These are phyloP conservation scores for Eclectus roratus DNA, from an alignment of 2,113 vertebrate genomes.

Conservation along the genomic window DNA sequence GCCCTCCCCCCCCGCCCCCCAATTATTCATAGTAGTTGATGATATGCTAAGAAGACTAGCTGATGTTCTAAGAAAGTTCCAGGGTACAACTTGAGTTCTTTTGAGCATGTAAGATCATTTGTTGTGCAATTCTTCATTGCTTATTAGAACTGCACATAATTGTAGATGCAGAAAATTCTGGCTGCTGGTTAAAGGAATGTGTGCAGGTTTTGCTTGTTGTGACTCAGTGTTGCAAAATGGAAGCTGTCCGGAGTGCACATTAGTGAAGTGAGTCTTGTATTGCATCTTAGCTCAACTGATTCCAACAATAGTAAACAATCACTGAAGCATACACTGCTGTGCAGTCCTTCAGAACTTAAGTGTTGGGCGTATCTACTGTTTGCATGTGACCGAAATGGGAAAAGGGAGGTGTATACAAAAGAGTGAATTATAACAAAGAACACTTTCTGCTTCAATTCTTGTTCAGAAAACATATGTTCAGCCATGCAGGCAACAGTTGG, in stretches of 20 bases:
- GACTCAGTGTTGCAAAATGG: background rate
- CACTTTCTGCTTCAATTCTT: slow-evolving; percentile 91
- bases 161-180: background rate
- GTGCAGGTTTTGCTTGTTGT: background rate
- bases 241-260: background rate
- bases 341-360: slow-evolving; percentile 62
- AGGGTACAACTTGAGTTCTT: background rate
- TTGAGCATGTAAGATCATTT: background rate
- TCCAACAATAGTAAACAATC: slow-evolving; percentile 41
- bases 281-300: slow-evolving; percentile 23
- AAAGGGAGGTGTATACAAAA: slow-evolving; percentile 79
- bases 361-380: slow-evolving; percentile 58
- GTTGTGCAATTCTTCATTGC: background rate
- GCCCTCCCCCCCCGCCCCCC: no score
- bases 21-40: background rate
- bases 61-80: background rate
- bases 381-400: slow-evolving; percentile 64
- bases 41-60: background rate
- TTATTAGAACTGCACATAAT: background rate
- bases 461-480: slow-evolving; percentile 94
- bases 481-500: slow-evolving; percentile 83
- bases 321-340: slow-evolving; percentile 44
- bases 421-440: slow-evolving; percentile 83
- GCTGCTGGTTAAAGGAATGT: background rate
- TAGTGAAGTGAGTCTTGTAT: background rate